Base-by-base conservation (phyloP, 2,888 invertebrate genomes). In the Ethmia dodecea region DNA sequence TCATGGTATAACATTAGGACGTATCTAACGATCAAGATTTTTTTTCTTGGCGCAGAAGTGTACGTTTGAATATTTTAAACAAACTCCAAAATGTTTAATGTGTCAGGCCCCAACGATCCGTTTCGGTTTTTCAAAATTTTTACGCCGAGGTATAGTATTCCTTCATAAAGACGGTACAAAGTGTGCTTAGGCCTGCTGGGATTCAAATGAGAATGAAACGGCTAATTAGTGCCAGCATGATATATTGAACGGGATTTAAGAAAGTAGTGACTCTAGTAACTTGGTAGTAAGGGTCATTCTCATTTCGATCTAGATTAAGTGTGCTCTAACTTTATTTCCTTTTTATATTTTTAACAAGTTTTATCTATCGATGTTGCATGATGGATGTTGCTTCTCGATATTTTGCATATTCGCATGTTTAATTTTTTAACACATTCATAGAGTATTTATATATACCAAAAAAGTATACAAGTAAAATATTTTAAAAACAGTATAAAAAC, bases 141-240 rank as follows among this genome's bases (percentile, higher is more conserved):
- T n/a, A n/a, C n/a, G n/a, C n/a, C n/a, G n/a, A n/a, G n/a, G n/a
- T 22, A n/a, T 22, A 22, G 22, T 22, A 22, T 8, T 22, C 9
- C 22, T 22, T 22, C n/a, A n/a, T 22, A 22, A n/a, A 22, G 1
- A n/a, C 16, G 20, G 41, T 47, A 53, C 55, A 58, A 60, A 58
- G 56, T 67, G 72, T 69, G 72, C 52, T 63, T 68, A 63, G 62
- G 62, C 63, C 66, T 55, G 35, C 43, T 43, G 55, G 63, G 81
- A 80, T 83, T 74, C 43, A 81, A 84, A 83, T 84, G 83, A 83
- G 83, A 84, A 84, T 83, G 83, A 64, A 26, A 5, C 41, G 13
- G 15, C 36, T 28, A 47, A 40, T 40, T 37, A 37, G 42, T 49
- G 46, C 43, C 42, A 55, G 57, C 55, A 71, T 71, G 69, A 52